A percentile compares a stretch with the other conserved stretches of the same genome.
Conservation (phyloP, 2,888 invertebrate species). For the Dasypogon diadema region DNA sequence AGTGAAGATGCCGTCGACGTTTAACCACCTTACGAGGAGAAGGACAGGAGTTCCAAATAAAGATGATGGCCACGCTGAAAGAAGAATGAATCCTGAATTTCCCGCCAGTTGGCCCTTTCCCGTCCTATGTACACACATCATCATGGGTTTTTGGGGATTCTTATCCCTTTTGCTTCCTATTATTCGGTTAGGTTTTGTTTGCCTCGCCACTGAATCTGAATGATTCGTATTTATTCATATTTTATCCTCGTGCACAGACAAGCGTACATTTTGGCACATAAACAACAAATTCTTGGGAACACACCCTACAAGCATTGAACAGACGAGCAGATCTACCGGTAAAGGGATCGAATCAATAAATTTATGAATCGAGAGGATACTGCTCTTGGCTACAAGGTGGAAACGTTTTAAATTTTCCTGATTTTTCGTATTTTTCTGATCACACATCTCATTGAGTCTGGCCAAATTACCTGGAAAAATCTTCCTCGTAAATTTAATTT, state of each 20-base stretch:
- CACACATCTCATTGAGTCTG: slow-evolving; percentile 40
- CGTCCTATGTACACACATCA: slow-evolving; percentile 53
- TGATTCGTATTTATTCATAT: slow-evolving; percentile 56
- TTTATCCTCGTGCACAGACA: slow-evolving; percentile 52
- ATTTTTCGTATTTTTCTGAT: slow-evolving; percentile 41
- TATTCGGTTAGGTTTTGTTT: slow-evolving; percentile 55
- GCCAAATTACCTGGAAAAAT: slow-evolving; percentile 38
- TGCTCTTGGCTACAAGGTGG: slow-evolving; percentile 16
- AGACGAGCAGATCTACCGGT: slow-evolving; percentile 18
- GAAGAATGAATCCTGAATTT: slow-evolving; percentile 53
- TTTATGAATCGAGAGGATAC: slow-evolving; percentile 32
- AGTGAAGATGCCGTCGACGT: slow-evolving; percentile 32
- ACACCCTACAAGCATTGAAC: slow-evolving; percentile 33
- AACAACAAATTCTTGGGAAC: slow-evolving; percentile 27
- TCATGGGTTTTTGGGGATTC: slow-evolving; percentile 45
- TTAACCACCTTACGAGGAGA: slow-evolving; percentile 47
- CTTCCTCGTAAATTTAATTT: slow-evolving; percentile 25
- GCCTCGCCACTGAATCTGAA: slow-evolving; percentile 54
- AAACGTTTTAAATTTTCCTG: background rate
- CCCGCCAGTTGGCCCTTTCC: slow-evolving; percentile 54
- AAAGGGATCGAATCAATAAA: slow-evolving; percentile 49
- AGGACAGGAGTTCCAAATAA: slow-evolving; percentile 41
- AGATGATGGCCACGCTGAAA: slow-evolving; percentile 41
- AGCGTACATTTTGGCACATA: slow-evolving; percentile 44
- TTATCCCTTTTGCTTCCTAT: slow-evolving; percentile 49